A percentile compares a stretch with the other conserved stretches of the same genome.
These are phyloP conservation scores for Corbicula japonica DNA, from an alignment of 2,888 invertebrate genomes.

Conservation along the genomic window DNA sequence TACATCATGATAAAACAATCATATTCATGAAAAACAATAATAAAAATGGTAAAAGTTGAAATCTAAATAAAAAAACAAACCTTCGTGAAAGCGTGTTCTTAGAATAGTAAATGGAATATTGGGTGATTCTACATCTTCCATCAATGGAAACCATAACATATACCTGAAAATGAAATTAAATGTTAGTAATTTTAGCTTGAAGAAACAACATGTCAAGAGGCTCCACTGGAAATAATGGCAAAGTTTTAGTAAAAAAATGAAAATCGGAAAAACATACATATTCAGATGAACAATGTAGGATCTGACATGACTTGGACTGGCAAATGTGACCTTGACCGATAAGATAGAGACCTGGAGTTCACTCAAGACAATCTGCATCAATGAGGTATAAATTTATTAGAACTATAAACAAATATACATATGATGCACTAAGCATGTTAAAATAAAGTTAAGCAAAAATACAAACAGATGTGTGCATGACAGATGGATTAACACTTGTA, in stretches of 20 bases:
- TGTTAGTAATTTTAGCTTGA: background rate
- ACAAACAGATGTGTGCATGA: too few relatives aligned
- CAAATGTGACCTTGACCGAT: background rate
- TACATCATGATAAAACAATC: too few relatives aligned
- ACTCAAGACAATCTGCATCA: background rate
- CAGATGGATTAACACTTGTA: too few relatives aligned
- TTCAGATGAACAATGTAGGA: background rate
- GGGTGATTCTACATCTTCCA: slow-evolving; percentile 49
- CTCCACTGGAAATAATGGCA: background rate
- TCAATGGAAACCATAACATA: slow-evolving; percentile 54
- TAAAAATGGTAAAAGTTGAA: background rate
- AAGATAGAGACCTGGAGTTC: background rate
- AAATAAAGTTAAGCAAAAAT: too few relatives aligned
- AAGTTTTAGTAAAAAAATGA: background rate
- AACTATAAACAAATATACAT: too few relatives aligned
- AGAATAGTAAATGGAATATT: slow-evolving; percentile 53
- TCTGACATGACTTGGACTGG: background rate
- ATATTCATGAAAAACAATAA: too few relatives aligned
- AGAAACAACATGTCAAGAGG: background rate
- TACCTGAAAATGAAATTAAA: slow-evolving; percentile 34
- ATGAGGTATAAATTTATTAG: too few relatives aligned
- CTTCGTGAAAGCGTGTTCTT: slow-evolving; percentile 31
- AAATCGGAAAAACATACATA: background rate
- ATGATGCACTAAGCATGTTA: too few relatives aligned
- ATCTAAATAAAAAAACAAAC: slow-evolving; percentile 7